Evolutionary conservation across 2,797 vertebrate genomes (phyloP).

Genomic region (Thripadectes ignobilis): DNA sequence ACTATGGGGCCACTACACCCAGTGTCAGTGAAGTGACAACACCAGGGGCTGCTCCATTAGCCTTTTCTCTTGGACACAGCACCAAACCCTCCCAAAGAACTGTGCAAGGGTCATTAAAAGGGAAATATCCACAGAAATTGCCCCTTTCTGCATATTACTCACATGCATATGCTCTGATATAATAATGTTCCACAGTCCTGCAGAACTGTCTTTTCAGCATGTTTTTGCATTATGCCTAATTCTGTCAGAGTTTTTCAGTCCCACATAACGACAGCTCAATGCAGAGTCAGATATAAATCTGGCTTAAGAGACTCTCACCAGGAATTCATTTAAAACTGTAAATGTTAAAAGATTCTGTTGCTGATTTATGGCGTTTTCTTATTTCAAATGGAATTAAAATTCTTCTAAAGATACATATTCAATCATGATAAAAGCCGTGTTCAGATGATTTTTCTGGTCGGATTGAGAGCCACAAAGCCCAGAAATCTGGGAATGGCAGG

Average conservation of each 20-base stretch:
- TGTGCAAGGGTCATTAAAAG: conserved; percentile 69
- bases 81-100: conserved; percentile 64
- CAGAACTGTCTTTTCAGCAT: conserved; percentile 83
- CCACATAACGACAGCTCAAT: conserved; percentile 81
- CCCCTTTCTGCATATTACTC: conserved; percentile 72
- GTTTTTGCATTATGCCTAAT: conserved; percentile 82
- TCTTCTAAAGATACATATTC: conserved; percentile 39
- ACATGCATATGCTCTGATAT: conserved; percentile 69
- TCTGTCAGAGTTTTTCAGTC: conserved; percentile 76
- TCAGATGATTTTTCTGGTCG: not conserved
- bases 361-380: conserved; percentile 75
- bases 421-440: not conserved
- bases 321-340: conserved; percentile 84
- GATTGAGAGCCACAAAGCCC: not conserved
- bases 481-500: not conserved
- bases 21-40: not conserved
- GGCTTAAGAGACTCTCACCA: conserved; percentile 84
- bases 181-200: conserved; percentile 71
- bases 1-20: not conserved
- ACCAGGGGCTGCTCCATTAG: conserved; percentile 25
- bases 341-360: conserved; percentile 81
- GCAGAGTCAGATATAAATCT: conserved; percentile 85
- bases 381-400: conserved; percentile 63
- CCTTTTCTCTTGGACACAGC: conserved; percentile 44
- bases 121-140: conserved; percentile 72